Evolutionary conservation across 2,797 vertebrate genomes (phyloP).

Genomic region (Thalassophryne amazonica): DNA sequence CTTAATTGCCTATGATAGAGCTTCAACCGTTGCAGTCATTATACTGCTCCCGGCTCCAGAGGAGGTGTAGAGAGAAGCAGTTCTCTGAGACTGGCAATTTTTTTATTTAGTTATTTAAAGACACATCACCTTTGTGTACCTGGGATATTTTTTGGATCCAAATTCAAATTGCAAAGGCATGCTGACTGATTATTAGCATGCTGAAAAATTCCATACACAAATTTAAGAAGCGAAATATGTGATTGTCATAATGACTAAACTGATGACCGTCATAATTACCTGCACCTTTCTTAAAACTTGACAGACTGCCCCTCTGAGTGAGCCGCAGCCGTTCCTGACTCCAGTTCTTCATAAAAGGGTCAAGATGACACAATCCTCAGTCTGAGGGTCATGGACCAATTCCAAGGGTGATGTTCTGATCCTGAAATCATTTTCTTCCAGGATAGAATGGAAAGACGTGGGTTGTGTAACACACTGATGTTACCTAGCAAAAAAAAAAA

Average conservation of each 20-base stretch:
- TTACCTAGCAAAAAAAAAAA: constrained; percentile 32
- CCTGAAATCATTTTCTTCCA: constrained; percentile 20
- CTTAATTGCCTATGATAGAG: too few relatives aligned
- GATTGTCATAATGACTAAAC: neutral
- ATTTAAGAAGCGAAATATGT: too few relatives aligned
- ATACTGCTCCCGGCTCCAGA: too few relatives aligned
- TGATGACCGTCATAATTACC: neutral
- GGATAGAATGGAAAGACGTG: constrained; percentile 1
- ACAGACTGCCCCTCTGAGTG: constrained; percentile 66
- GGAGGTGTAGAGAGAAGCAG: too few relatives aligned
- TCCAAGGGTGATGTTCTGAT: constrained; percentile 46
- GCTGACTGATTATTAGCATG: too few relatives aligned
- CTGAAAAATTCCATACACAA: too few relatives aligned
- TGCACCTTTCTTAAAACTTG: constrained; percentile 74
- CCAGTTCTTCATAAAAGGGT: constrained; percentile 47
- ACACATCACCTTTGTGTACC: too few relatives aligned
- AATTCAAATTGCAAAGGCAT: too few relatives aligned
- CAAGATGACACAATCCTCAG: constrained; percentile 57
- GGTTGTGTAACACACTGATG: neutral
- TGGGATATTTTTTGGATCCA: too few relatives aligned
- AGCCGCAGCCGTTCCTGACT: constrained; percentile 47
- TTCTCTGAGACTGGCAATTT: too few relatives aligned
- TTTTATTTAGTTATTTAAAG: too few relatives aligned
- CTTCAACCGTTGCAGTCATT: too few relatives aligned
- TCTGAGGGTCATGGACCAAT: constrained; percentile 1